phyloP scores from a whole-genome alignment of 2,113 vertebrate species.

The Neofelis nebulosa region DNA sequence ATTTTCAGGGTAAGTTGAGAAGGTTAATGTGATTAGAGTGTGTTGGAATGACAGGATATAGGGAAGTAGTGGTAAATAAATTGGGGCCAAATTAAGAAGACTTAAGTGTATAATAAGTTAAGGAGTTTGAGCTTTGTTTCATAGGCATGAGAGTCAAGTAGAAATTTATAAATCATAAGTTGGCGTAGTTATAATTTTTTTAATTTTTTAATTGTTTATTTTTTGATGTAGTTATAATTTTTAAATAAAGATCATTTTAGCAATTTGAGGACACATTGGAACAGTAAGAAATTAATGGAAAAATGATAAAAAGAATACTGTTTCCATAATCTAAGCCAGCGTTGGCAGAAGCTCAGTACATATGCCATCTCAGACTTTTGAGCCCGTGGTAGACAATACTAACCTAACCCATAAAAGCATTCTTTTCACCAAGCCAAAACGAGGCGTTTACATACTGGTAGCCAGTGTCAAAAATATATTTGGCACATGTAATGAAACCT shows the following conservation, averaged over 20 bases:
- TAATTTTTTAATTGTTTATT: no score
- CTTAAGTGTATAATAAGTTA: background rate
- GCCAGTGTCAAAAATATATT: background rate
- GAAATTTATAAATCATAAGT: background rate
- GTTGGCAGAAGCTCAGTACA: background rate
- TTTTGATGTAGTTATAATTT: background rate
- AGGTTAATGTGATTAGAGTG: background rate
- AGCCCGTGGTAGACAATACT: background rate
- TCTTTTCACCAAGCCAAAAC: background rate
- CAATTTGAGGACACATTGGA: background rate
- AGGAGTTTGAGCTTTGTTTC: background rate
- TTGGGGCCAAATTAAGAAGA: background rate
- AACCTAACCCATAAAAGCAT: background rate
- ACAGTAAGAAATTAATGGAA: background rate
- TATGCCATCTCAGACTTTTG: background rate
- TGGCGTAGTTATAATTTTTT: background rate
- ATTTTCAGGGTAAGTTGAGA: background rate
- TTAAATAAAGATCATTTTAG: conserved; percentile 4
- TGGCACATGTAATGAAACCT: background rate
- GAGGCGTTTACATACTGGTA: background rate
- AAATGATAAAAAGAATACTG: background rate
- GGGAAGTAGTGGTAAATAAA: background rate
- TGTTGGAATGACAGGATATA: background rate
- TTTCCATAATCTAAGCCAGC: background rate
- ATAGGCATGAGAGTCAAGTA: background rate